phyloP scores from a whole-genome alignment of 1,140 invertebrate species.

The Luehdorfia chinensis region DNA sequence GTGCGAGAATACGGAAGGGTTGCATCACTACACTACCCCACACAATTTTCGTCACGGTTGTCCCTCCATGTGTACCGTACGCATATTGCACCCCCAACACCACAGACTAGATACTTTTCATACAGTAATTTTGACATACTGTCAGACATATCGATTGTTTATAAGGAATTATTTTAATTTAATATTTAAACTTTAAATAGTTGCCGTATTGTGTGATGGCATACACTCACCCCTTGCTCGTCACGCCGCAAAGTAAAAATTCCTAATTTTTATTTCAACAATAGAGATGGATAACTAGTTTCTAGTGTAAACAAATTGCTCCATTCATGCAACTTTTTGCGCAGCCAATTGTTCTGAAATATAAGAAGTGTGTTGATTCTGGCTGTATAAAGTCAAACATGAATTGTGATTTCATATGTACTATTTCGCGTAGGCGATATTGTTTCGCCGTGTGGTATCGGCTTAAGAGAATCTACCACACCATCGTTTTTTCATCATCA shows the following conservation, averaged over 20 bases:
- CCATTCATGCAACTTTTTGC: slow-evolving; percentile 35
- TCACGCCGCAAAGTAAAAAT: slow-evolving; percentile 51
- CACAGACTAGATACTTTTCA: slow-evolving; percentile 30
- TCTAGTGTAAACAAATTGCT: slow-evolving; percentile 70
- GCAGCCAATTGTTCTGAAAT: slow-evolving; percentile 24
- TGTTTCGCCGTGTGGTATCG: too few species aligned
- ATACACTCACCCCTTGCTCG: slow-evolving; percentile 27
- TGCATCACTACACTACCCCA: slow-evolving; percentile 59
- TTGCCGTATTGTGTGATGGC: background rate
- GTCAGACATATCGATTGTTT: background rate
- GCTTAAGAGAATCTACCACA: too few species aligned
- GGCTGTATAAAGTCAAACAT: slow-evolving; percentile 4
- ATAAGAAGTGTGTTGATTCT: background rate
- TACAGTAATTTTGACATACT: slow-evolving; percentile 14
- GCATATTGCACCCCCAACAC: slow-evolving; percentile 21
- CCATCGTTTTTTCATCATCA: too few species aligned
- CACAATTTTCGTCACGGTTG: slow-evolving; percentile 64
- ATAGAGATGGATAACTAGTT: slow-evolving; percentile 58
- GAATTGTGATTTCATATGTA: too few species aligned
- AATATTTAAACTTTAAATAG: slow-evolving; percentile 2
- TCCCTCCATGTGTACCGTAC: slow-evolving; percentile 34
- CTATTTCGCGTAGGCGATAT: too few species aligned
- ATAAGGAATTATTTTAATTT: slow-evolving; percentile 11
- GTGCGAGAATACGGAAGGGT: slow-evolving; percentile 55
- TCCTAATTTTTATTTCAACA: slow-evolving; percentile 62